Base-by-base conservation (phyloP, 2,888 invertebrate species). In the Limnephilus marmoratus region DNA sequence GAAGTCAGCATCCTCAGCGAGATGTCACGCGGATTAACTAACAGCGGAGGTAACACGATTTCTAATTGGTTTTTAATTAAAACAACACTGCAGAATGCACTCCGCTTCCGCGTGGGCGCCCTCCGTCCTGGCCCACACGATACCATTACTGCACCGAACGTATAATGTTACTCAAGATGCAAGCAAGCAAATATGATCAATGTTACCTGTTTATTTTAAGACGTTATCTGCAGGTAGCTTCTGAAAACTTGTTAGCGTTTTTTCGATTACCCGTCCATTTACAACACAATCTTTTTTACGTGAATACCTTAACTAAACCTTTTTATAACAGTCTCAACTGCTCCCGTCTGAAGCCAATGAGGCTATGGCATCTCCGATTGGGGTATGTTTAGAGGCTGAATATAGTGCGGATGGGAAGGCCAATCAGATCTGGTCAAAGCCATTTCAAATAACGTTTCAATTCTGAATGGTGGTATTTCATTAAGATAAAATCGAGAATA, bases 51-150 rank as follows among this genome's bases (percentile, higher is more conserved):
- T 15, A 86, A 92, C 92, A 92, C 85, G 86, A 90, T 92, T 90
- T 92, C 92, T 92, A 92, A 92, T 92, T 92, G 92, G 90, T 92
- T 90, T 92, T 90, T 92, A 92, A 92, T 92, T 90, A 92, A 92
- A 68, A 85, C 86, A 86, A 53, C 86, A 81, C 80, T 81, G 85
- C 90, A 85, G 68, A 90, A 85, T 81, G 49, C 87, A 87, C 91
- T 86, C 45, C 68, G 31, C 82, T 86, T 81, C 86, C 90, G 92
- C 92, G 90, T 90, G 92, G 90, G 92, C 87, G 90, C 86, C 41
- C 9, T 85, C 53, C 31, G 5, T 90, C 53, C 45, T 34, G 85
- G 85, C 85, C 90, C 80, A 91, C 85, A 53, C 86, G 24, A 45
- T 24, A 29, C 37, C 45, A 45, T 45, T 86, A 29, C 45, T 68